A percentile compares a stretch with the other conserved stretches of the same genome.
These are phyloP conservation scores for Tragelaphus scriptus DNA, from an alignment of 2,113 vertebrate genomes.

Conservation along the genomic window DNA sequence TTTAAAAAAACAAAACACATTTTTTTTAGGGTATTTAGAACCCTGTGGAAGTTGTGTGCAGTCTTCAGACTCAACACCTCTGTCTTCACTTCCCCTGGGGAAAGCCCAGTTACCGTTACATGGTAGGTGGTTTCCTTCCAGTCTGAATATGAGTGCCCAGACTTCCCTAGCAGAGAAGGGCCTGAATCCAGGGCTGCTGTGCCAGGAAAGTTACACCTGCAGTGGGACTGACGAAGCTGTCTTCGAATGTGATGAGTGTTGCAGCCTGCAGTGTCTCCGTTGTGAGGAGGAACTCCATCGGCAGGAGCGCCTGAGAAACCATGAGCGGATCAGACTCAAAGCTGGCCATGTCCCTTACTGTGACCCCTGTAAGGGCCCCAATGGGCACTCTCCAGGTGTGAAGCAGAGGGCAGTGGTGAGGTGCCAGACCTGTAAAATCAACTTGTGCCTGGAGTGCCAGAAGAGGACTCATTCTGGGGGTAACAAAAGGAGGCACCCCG, in stretches of 20 bases:
- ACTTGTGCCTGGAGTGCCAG: constrained; percentile 93
- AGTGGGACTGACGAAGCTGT: constrained; percentile 91
- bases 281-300: constrained; percentile 95
- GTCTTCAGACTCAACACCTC: neutral
- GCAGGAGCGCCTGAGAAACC: constrained; percentile 91
- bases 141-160: constrained; percentile 88
- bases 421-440: constrained; percentile 93
- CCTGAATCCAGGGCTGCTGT: constrained; percentile 84
- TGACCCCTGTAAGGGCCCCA: constrained; percentile 91
- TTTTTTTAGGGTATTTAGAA: constrained; percentile 12
- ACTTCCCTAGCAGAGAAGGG: constrained; percentile 85
- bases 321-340: constrained; percentile 91
- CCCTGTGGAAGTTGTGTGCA: neutral
- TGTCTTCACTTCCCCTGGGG: neutral
- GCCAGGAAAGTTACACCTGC: constrained; percentile 97
- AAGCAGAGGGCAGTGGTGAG: constrained; percentile 89
- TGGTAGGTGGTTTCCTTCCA: constrained; percentile 5
- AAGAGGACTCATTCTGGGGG: constrained; percentile 92
- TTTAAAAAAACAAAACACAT: neutral
- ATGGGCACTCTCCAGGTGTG: constrained; percentile 74
- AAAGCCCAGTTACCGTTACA: neutral
- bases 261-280: constrained; percentile 92
- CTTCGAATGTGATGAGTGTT: constrained; percentile 96
- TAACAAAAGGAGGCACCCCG: constrained; percentile 90
- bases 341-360: constrained; percentile 93